These are phyloP conservation scores for Acrobasis consociella DNA, from an alignment of 2,888 invertebrate genomes.

Conservation along the genomic window DNA sequence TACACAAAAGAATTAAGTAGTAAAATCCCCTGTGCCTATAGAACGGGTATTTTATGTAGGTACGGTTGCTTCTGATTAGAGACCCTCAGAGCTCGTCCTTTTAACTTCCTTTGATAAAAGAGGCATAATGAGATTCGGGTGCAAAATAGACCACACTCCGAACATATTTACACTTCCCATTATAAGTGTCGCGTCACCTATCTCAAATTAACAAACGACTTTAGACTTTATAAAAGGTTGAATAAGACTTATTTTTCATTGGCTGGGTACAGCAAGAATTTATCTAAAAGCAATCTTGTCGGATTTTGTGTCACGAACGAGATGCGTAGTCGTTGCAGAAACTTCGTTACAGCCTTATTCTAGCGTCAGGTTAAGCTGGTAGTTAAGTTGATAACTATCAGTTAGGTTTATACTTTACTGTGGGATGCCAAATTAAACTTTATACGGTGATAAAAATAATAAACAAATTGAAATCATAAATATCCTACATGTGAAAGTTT, in stretches of 20 bases:
- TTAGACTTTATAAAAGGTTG: not conserved
- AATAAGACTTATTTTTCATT: slow-evolving; percentile 1
- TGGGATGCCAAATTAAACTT: no score
- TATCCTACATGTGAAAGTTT: no score
- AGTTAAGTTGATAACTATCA: slow-evolving; percentile 3
- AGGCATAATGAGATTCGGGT: slow-evolving; percentile 36
- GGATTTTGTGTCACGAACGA: slow-evolving; percentile 16
- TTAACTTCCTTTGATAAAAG: slow-evolving; percentile 39
- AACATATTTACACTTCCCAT: slow-evolving; percentile 30
- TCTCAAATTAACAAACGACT: not conserved
- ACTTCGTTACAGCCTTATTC: slow-evolving; percentile 15
- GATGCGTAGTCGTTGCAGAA: not conserved
- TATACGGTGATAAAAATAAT: no score
- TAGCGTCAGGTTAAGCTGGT: not conserved
- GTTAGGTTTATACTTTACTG: not conserved
- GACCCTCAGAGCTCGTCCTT: slow-evolving; percentile 36
- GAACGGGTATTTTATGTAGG: slow-evolving; percentile 24
- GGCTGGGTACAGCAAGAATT: not conserved
- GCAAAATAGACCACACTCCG: slow-evolving; percentile 32
- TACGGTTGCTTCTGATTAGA: slow-evolving; percentile 40
- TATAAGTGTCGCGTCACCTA: slow-evolving; percentile 13
- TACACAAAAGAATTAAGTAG: slow-evolving; percentile 41
- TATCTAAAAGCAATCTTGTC: slow-evolving; percentile 19
- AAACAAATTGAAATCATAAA: no score
- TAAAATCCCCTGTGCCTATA: slow-evolving; percentile 32